Conservation (phyloP, 2,113 vertebrate genomes). For the Orientallactaga bullata region DNA sequence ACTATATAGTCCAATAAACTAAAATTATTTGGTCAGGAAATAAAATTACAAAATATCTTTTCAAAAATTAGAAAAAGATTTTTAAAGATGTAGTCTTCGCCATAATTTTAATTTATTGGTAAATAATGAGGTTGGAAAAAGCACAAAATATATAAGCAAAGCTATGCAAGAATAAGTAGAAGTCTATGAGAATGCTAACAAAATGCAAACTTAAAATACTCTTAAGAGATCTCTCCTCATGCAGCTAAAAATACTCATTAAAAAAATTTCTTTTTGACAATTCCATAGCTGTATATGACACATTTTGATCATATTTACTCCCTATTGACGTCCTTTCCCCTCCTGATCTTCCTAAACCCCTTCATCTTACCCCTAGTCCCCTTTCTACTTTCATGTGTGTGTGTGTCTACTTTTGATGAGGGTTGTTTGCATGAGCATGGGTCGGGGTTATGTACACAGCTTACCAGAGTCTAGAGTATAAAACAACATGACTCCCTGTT, state of each 20-base stretch:
- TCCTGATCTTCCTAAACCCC: too few species aligned
- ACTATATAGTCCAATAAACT: neutral
- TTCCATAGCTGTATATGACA: too few species aligned
- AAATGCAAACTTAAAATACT: slow-evolving; percentile 18
- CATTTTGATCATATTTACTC: too few species aligned
- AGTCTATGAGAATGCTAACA: neutral
- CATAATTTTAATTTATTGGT: slow-evolving; percentile 12
- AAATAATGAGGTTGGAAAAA: slow-evolving; percentile 34
- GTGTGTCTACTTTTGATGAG: too few species aligned
- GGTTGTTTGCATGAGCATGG: too few species aligned
- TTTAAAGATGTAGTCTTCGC: neutral
- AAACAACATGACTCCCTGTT: too few species aligned
- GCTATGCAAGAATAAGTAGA: neutral
- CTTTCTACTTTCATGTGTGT: too few species aligned
- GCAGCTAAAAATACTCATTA: neutral
- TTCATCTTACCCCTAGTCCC: too few species aligned
- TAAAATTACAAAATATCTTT: neutral
- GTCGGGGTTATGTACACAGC: too few species aligned
- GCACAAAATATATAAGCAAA: neutral
- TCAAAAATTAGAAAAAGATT: slow-evolving; percentile 2
- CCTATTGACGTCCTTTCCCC: too few species aligned
- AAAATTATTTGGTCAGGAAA: neutral
- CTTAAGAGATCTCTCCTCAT: neutral
- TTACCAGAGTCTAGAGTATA: too few species aligned
- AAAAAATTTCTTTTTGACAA: too few species aligned